Evolutionary conservation across 2,888 invertebrate genomes (phyloP).

Genomic region (Apamea monoglypha): DNA sequence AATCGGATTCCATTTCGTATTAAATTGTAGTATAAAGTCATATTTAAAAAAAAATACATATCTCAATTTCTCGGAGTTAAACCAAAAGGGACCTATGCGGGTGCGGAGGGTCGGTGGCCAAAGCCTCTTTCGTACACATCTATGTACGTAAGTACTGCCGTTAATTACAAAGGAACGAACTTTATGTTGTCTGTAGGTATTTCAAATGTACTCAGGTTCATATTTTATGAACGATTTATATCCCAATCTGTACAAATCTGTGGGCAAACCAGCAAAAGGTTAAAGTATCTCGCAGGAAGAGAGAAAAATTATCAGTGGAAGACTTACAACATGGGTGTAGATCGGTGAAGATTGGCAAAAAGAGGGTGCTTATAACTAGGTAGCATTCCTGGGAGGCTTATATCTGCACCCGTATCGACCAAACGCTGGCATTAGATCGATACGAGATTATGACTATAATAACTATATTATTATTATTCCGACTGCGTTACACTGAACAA

Average conservation of each 20-base stretch:
- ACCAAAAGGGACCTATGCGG: constrained; percentile 63
- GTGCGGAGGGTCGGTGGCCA: constrained; percentile 47
- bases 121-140: constrained; percentile 53
- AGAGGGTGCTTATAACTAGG: not conserved
- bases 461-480: too few species aligned
- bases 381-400: not conserved
- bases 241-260: not conserved
- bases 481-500: not conserved
- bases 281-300: not conserved
- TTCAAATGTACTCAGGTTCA: constrained; percentile 47
- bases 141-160: constrained; percentile 46
- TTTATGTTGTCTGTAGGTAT: constrained; percentile 50
- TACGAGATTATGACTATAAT: not conserved
- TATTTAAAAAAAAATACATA: constrained; percentile 54
- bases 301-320: not conserved
- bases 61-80: constrained; percentile 50
- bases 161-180: constrained; percentile 59
- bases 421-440: not conserved
- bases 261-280: not conserved
- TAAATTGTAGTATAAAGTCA: constrained; percentile 23
- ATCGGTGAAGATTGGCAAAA: not conserved
- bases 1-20: constrained; percentile 25
- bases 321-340: not conserved
- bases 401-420: not conserved
- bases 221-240: constrained; percentile 32